These are phyloP conservation scores for Onychomys torridus DNA, from an alignment of 2,797 vertebrate species.

Conservation along the genomic window DNA sequence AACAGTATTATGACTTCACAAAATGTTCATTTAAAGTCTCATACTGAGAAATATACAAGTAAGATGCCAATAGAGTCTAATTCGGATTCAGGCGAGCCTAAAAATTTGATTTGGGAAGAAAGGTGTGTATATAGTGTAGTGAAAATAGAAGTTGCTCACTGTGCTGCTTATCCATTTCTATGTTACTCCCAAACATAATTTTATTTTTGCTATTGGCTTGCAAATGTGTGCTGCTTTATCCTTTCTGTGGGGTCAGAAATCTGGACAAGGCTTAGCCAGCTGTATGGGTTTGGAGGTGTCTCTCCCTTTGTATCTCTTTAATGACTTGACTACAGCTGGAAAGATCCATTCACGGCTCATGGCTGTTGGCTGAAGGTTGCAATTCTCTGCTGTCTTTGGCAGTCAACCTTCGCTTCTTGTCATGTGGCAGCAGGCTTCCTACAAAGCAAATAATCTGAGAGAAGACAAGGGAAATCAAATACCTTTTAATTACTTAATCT, in stretches of 20 bases:
- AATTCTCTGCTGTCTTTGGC: slow-evolving; percentile 3
- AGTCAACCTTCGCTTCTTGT: not conserved
- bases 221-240: slow-evolving; percentile 10
- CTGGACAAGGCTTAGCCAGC: not conserved
- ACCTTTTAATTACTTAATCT: slow-evolving; percentile 23
- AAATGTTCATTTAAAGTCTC: slow-evolving; percentile 43
- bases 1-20: not conserved
- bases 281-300: not conserved
- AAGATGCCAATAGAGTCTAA: not conserved
- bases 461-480: slow-evolving; percentile 8
- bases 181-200: not conserved
- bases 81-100: not conserved
- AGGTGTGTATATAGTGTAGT: slow-evolving; percentile 72
- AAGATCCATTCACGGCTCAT: not conserved
- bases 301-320: not conserved
- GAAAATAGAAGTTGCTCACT: slow-evolving; percentile 22
- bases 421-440: not conserved
- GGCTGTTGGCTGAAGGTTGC: not conserved
- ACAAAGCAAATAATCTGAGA: not conserved
- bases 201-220: slow-evolving; percentile 39
- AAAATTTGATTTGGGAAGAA: slow-evolving; percentile 68
- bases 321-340: not conserved
- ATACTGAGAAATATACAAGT: not conserved
- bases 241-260: slow-evolving; percentile 24
- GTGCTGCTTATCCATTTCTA: not conserved